Base-by-base conservation (phyloP, 2,113 vertebrate species). In the Varanus komodoensis region DNA sequence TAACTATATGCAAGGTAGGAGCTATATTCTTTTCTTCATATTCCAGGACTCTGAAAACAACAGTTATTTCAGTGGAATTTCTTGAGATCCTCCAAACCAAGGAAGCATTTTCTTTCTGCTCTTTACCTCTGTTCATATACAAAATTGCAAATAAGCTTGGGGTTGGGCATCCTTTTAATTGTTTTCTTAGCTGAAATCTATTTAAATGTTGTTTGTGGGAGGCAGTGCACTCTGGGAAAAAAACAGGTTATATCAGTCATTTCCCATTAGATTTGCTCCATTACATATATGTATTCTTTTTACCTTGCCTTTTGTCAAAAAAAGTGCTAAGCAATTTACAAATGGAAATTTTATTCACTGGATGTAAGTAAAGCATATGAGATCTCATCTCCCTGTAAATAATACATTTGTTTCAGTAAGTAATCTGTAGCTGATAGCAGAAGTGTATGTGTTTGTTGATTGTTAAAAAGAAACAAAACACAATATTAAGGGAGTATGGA, bases 191-290 rank as follows among this genome's bases (percentile, higher is more conserved):
- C 93, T 90, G 57, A 54, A 84, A 92, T 92, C 8, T 3, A 81
- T 90, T 82, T 89, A 82, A 92, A 68, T 64, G 74, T 4, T 87
- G 9, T 38, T 86, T 79, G 4, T 91, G 38, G 64, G 87, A 91
- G 19, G 27, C 32, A 92, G 0, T 44, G 29, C 82, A 21, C 34
- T 81, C 68, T 86, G 68, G 38, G 38, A 44, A 86, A 94, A 87
- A 90, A 89, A 85, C 67, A 52, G 84, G 68, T 57, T 86, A 50
- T 50, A 87, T 82, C 29, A 50, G 50, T 90, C 84, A 90, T 94
- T 92, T 88, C 91, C 27, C 57, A 38, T 93, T 92, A 81, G 61
- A 23, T 92, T 93, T 93, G 73, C 84, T 91, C 67, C 64, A 9
- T 91, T 95, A 61, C 0, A 0, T 2, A 80, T 89, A 90, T 84